Percentiles rank a stretch among this genome's conserved stretches.
Evolutionary conservation across 2,797 vertebrate species (phyloP).

Genomic region (Cossypha polioptera): DNA sequence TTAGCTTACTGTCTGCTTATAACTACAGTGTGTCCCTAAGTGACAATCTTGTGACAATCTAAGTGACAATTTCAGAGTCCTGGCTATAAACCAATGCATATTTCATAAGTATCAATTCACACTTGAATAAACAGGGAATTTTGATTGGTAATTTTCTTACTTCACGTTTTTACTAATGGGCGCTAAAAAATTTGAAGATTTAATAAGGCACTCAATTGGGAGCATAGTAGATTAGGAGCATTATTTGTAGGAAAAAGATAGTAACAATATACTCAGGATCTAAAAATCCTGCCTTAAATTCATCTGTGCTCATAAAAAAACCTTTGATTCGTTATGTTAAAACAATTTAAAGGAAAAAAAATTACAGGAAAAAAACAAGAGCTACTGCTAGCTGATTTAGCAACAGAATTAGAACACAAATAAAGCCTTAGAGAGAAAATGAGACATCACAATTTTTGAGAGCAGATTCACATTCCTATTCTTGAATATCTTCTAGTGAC

Average conservation of each 20-base stretch:
- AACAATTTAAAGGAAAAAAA: slow-evolving; percentile 53
- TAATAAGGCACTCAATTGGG: slow-evolving; percentile 55
- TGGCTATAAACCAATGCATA: slow-evolving; percentile 29
- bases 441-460: slow-evolving; percentile 16
- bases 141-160: slow-evolving; percentile 60
- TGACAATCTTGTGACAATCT: not conserved
- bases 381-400: slow-evolving; percentile 20
- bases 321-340: slow-evolving; percentile 58
- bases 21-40: not conserved
- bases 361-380: not conserved
- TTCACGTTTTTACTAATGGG: slow-evolving; percentile 55
- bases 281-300: slow-evolving; percentile 40
- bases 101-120: slow-evolving; percentile 62
- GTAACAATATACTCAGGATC: slow-evolving; percentile 25
- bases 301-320: slow-evolving; percentile 44
- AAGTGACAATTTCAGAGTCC: slow-evolving; percentile 1
- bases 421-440: slow-evolving; percentile 46
- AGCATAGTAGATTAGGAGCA: slow-evolving; percentile 46
- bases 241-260: slow-evolving; percentile 37
- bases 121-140: slow-evolving; percentile 53
- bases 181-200: slow-evolving; percentile 48
- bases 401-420: slow-evolving; percentile 53
- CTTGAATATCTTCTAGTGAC: slow-evolving; percentile 38
- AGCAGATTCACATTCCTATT: slow-evolving; percentile 18
- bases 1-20: slow-evolving; percentile 1